Evolutionary conservation across 2,113 vertebrate genomes (phyloP).

Genomic region (Tragulus kanchil): DNA sequence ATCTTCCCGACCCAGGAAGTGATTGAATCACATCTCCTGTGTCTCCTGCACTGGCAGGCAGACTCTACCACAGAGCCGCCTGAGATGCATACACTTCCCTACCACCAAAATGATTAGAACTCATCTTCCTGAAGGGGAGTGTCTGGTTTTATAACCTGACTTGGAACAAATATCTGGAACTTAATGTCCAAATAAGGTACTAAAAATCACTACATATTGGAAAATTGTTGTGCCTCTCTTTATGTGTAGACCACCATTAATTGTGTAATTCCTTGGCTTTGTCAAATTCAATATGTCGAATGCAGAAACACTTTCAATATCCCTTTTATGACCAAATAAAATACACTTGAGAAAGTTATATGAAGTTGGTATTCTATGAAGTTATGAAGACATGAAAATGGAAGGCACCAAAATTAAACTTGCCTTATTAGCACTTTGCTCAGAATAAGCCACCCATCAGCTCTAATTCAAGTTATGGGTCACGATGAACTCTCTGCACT

Average conservation of each 20-base stretch:
- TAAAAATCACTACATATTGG: not conserved
- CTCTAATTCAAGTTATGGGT: not conserved
- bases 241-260: not conserved
- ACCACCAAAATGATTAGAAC: not conserved
- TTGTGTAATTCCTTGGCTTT: not conserved
- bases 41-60: not conserved
- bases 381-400: not conserved
- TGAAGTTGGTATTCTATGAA: not conserved
- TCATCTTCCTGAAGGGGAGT: not conserved
- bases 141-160: not conserved
- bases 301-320: not conserved
- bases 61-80: no score
- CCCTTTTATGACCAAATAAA: not conserved
- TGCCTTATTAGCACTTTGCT: not conserved
- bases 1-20: not conserved
- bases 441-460: not conserved
- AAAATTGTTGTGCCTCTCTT: not conserved
- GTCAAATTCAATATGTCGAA: not conserved
- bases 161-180: not conserved
- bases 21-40: rapidly evolving
- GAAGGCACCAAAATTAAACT: not conserved
- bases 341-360: not conserved
- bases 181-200: not conserved
- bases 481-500: not conserved
- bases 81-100: no score